Evolutionary conservation across 2,888 invertebrate genomes (phyloP), one percentile per base, ranked within the genome.

Genomic region (Saturnia pavonia): DNA sequence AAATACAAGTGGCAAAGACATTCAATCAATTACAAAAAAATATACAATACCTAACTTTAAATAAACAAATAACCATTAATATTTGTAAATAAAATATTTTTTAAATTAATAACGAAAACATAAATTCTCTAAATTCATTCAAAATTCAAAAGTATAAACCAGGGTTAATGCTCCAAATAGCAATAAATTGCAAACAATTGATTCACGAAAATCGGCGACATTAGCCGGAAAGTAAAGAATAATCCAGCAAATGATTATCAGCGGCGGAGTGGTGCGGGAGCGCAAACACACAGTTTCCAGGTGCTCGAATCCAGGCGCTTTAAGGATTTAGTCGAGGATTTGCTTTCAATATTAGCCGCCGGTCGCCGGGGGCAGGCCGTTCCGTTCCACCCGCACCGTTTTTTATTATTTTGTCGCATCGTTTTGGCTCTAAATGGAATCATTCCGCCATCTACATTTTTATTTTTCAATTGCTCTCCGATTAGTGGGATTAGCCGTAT

Each of bases 351-450:
- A 94, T 94, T 93, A 94, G 93, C 89, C 89, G 87, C 85, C 88
- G 90, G 89, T 88, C 89, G 85, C 86, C 88, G 88, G 85, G 86
- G 85, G 86, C 88, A 83, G 83, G 85, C 85, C 90, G 85, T 88
- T 88, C 89, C 88, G 90, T 88, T 89, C 89, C 90, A 82, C 84
- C 83, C 84, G 85, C 83, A 87, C 89, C 89, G n/a, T 91, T 94
- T 92, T 94, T 94, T 94, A 92, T 93, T 94, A 94, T 94, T 94
- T 93, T 91, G 92, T 92, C 94, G 94, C 94, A 90, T 93, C 94
- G 94, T 94, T 94, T 92, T 91, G 92, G 91, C 89, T 89, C 92
- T 86, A 91, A 94, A 92, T 91, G 93, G 93, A 94, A 93, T 93
- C 90, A 94, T 93, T 94, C 91, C 86, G 89, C 92, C 90, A 93